Percentiles rank a stretch among this genome's conserved stretches.
phyloP scores from a whole-genome alignment of 2,888 invertebrate genomes.

The Cheilosia vulpina region DNA sequence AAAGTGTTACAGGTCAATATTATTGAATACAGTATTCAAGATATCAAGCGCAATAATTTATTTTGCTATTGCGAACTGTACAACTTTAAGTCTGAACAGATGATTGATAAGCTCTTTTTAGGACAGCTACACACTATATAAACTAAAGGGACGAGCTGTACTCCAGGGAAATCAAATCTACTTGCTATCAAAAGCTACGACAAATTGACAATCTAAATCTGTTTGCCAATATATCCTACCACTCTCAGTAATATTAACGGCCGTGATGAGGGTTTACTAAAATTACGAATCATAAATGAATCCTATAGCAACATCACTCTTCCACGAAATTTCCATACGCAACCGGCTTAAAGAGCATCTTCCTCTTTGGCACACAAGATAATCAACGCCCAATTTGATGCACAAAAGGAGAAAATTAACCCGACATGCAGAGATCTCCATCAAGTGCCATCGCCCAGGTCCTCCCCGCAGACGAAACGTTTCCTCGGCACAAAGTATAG shows the following conservation, averaged over 20 bases:
- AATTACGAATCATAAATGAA: background rate
- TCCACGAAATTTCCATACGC: conserved; percentile 10
- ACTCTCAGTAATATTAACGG: too few species aligned
- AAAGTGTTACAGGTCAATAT: too few species aligned
- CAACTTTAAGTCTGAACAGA: too few species aligned
- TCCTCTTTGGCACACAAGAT: conserved; percentile 48
- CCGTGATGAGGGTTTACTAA: too few species aligned
- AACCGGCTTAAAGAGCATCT: conserved; percentile 36
- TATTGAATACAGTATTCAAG: too few species aligned
- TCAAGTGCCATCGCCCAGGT: background rate
- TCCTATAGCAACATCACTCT: conserved; percentile 12
- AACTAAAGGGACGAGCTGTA: too few species aligned
- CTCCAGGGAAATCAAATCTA: background rate
- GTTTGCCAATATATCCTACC: too few species aligned
- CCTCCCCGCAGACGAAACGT: background rate
- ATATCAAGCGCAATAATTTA: too few species aligned
- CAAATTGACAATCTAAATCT: too few species aligned
- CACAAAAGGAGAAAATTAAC: conserved; percentile 41
- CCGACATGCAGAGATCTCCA: conserved; percentile 19
- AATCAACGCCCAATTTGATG: conserved; percentile 64
- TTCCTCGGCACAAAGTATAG: background rate
- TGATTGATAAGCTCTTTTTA: too few species aligned
- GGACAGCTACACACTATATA: too few species aligned
- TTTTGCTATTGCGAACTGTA: too few species aligned
- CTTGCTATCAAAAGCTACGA: background rate